Percentiles rank a stretch among this genome's conserved stretches.
Conservation (phyloP, 1,140 invertebrate genomes). For the Orius insidiosus region DNA sequence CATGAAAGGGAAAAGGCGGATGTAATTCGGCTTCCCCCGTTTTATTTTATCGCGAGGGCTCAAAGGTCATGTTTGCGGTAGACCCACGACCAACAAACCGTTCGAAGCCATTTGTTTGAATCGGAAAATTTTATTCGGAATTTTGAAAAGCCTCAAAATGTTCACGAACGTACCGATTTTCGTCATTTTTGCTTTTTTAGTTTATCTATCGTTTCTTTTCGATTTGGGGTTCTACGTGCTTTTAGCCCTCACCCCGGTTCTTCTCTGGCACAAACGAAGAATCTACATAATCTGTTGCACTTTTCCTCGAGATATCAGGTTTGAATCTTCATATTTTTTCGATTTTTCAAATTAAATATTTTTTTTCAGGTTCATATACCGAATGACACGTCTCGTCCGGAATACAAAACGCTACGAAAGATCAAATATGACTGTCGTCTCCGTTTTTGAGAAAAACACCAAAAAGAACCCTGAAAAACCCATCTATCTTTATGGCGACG, state of each 20-base stretch:
- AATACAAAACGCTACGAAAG: conserved; percentile 28
- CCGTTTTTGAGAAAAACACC: conserved; percentile 36
- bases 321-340: too few relatives aligned
- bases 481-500: conserved; percentile 47
- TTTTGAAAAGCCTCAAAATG: too few relatives aligned
- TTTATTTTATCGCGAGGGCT: too few relatives aligned
- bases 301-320: conserved; percentile 16
- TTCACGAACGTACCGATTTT: neutral
- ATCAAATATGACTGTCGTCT: conserved; percentile 38
- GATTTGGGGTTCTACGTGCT: neutral
- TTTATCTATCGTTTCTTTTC: neutral
- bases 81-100: too few relatives aligned
- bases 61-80: too few relatives aligned
- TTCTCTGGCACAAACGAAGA: conserved; percentile 9
- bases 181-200: neutral
- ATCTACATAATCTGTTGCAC: conserved; percentile 14
- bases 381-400: conserved; percentile 6
- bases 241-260: neutral
- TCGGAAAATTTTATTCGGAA: too few relatives aligned
- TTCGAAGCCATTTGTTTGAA: too few relatives aligned
- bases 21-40: too few relatives aligned
- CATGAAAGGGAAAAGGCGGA: too few relatives aligned
- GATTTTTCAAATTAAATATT: too few relatives aligned
- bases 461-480: conserved; percentile 37
- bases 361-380: conserved; percentile 12